Evolutionary conservation across 1,140 invertebrate species (phyloP).

Genomic region (Drosophila arawakana): DNA sequence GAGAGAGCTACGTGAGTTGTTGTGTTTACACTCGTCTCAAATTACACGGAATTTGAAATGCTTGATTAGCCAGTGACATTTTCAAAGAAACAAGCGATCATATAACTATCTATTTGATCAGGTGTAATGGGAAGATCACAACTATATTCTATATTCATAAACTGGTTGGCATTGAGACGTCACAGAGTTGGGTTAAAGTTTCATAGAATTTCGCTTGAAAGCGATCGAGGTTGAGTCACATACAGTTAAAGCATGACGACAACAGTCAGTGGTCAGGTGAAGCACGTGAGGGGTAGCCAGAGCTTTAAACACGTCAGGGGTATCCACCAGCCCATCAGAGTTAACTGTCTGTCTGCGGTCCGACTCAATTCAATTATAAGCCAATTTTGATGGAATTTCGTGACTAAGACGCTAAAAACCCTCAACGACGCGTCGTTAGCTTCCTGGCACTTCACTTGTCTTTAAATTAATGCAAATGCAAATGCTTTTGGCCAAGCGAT

Average conservation of each 20-base stretch:
- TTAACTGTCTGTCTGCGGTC: not conserved
- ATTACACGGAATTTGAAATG: constrained; percentile 1
- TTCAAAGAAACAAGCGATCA: not conserved
- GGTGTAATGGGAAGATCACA: not conserved
- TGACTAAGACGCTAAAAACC: constrained; percentile 68
- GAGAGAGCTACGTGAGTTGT: not conserved
- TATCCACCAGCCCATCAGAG: constrained; percentile 7
- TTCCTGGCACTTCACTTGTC: constrained; percentile 28
- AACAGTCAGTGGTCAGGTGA: constrained; percentile 11
- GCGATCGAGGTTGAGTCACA: constrained; percentile 49
- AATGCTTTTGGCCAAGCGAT: constrained; percentile 11
- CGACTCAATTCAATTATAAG: constrained; percentile 32
- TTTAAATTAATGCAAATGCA: constrained; percentile 72
- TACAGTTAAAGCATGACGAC: not conserved
- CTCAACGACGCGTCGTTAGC: constrained; percentile 21
- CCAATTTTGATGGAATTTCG: constrained; percentile 61
- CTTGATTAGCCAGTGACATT: not conserved
- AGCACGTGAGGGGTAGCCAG: not conserved
- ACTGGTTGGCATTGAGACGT: constrained; percentile 50
- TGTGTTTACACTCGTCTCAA: constrained; percentile 10
- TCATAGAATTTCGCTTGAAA: constrained; percentile 45
- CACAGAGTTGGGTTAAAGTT: constrained; percentile 39
- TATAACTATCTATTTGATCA: constrained; percentile 1
- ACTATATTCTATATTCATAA: not conserved
- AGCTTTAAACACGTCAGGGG: not conserved